Evolutionary conservation across 2,797 vertebrate genomes (phyloP), one percentile per base, ranked within the genome.

Genomic region (Catostomus latipinnis): DNA sequence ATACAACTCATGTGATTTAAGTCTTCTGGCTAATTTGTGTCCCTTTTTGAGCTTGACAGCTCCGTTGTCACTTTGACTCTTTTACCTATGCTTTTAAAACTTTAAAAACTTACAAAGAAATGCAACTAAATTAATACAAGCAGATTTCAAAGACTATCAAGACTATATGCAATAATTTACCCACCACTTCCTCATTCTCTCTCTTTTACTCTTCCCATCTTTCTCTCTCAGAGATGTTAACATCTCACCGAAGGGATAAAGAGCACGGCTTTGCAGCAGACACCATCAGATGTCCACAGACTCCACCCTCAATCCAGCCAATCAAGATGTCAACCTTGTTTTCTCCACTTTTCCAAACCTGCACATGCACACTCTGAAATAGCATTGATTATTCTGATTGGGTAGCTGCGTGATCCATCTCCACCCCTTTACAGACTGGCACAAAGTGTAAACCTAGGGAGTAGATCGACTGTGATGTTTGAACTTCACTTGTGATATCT

Each of bases 141-240:
- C 34, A 34, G 34, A 34, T 34, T 34, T 34, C 2, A 34, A 34
- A 34, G 34, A 34, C 34, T 34, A 34, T 34, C 34, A 34, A 34
- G 34, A 2, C 34, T 34, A 53, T 53, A 1, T 53, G 12, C 8
- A 56, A 66, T 54, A 6, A 18, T 16, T 75, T 45, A 16, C n/a
- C 6, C 1, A 75, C 54, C 34, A 54, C 14, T 61, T 1, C 7
- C 6, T 67, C 52, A 22, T 56, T 75, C 22, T 16, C 65, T 70
- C 22, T 72, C 67, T 49, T 75, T 34, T 43, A 11, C 14, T 62
- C 68, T 18, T 1, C 56, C 58, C 43, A 22, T 13, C 10, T 66
- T 34, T 52, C 74, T 80, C 72, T 90, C 88, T 90, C 89, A 91
- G 92, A 34, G 34, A 92, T 88, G 87, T 88, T 88, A 82, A 56